These are phyloP conservation scores for Trichosurus vulpecula DNA, from an alignment of 2,797 vertebrate species.

Conservation along the genomic window DNA sequence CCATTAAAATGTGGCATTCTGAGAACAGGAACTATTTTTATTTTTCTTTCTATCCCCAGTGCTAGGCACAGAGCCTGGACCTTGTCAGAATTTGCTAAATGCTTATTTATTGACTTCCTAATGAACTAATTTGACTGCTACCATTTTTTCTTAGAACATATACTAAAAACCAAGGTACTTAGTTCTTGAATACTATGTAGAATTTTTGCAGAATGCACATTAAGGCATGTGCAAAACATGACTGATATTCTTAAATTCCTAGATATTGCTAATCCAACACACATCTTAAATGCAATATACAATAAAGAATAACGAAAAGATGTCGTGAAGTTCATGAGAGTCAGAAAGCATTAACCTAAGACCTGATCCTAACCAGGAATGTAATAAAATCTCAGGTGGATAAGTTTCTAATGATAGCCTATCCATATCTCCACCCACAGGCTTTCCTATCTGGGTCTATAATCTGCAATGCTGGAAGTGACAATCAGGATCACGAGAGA, in stretches of 20 bases:
- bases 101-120: neutral
- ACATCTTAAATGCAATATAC: conserved; percentile 28
- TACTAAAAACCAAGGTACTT: neutral
- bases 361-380: conserved; percentile 34
- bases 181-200: neutral
- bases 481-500: conserved; percentile 66
- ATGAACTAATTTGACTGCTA: conserved; percentile 39
- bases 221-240: neutral
- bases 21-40: neutral
- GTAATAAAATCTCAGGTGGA: conserved; percentile 28
- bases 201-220: neutral
- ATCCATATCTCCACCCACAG: conserved; percentile 30
- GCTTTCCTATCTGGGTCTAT: conserved; percentile 56
- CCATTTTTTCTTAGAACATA: conserved; percentile 16
- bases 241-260: neutral
- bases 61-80: neutral
- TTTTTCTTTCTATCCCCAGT: neutral
- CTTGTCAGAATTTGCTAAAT: neutral
- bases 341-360: conserved; percentile 5
- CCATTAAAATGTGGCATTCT: neutral
- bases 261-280: neutral
- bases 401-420: conserved; percentile 63
- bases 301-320: conserved; percentile 41
- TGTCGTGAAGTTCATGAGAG: conserved; percentile 33
- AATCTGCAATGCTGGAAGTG: conserved; percentile 49